phyloP scores from a whole-genome alignment of 2,888 invertebrate species.

The Rhingia campestris region DNA sequence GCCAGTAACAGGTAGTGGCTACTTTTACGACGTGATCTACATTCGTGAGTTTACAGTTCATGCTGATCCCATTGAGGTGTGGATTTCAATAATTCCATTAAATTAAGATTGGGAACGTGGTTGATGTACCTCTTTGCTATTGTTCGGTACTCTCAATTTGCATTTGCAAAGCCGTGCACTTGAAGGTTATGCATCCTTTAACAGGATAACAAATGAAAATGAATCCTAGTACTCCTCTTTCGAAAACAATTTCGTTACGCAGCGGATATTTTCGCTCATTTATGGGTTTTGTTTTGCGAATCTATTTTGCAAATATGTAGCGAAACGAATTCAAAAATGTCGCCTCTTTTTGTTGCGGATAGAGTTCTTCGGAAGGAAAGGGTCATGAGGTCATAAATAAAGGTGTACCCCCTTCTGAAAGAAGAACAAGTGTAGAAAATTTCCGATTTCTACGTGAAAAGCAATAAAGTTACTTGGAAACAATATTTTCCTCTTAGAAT shows the following conservation, averaged over 20 bases:
- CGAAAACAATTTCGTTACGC: conserved; percentile 59
- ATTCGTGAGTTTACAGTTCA: conserved; percentile 14
- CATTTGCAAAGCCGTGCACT: conserved; percentile 28
- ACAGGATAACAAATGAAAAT: conserved; percentile 50
- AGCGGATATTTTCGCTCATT: conserved; percentile 39
- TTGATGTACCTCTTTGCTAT: conserved; percentile 54
- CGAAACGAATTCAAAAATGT: conserved; percentile 47
- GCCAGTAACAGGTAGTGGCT: conserved; percentile 45
- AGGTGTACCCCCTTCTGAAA: neutral
- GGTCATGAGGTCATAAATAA: conserved; percentile 47
- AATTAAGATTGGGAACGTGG: conserved; percentile 55
- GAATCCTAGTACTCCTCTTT: conserved; percentile 30
- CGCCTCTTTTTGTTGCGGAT: neutral
- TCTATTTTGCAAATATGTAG: conserved; percentile 60
- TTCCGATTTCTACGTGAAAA: neutral
- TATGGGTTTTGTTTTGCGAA: conserved; percentile 55
- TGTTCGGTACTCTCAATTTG: conserved; percentile 43
- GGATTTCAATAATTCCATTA: conserved; percentile 68
- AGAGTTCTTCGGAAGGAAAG: conserved; percentile 23
- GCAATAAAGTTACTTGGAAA: too few species aligned
- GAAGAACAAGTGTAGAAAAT: neutral
- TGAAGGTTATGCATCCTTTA: conserved; percentile 54
- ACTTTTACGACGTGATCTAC: neutral
- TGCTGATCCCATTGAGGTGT: conserved; percentile 50
- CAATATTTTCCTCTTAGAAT: too few species aligned